Percentiles rank a stretch among this genome's conserved stretches.
phyloP scores from a whole-genome alignment of 2,888 invertebrate species.

The Pyrrhosoma nymphula region DNA sequence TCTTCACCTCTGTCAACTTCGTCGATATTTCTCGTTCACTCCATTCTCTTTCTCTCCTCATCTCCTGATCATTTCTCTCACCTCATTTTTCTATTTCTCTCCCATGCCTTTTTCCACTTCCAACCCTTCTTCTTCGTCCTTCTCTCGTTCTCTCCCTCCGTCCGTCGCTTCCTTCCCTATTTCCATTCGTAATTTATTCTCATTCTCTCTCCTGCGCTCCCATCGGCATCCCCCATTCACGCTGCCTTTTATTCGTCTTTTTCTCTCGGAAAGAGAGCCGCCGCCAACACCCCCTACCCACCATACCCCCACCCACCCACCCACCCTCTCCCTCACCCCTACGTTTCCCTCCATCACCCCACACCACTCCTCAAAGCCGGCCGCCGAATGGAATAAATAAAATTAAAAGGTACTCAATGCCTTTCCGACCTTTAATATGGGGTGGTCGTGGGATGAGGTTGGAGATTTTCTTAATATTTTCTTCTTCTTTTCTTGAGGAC shows the following conservation, averaged over 20 bases:
- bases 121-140: not conserved
- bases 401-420: slow-evolving; percentile 67
- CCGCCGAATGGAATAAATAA: slow-evolving; percentile 55
- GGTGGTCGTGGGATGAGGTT: not conserved
- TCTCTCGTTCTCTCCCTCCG: not conserved
- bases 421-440: slow-evolving; percentile 62
- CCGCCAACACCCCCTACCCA: not conserved
- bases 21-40: not conserved
- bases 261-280: not conserved
- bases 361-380: not conserved
- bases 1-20: not conserved
- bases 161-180: not conserved
- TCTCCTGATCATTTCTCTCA: too few species aligned
- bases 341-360: not conserved
- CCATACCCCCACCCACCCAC: not conserved
- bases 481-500: not conserved
- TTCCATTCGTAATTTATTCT: slow-evolving; percentile 27
- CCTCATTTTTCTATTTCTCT: too few species aligned
- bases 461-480: not conserved
- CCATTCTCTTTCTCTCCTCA: not conserved
- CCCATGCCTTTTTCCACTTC: not conserved
- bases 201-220: slow-evolving; percentile 27
- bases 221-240: slow-evolving; percentile 47
- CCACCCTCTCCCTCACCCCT: not conserved
- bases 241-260: slow-evolving; percentile 28